Evolutionary conservation across 2,888 invertebrate species (phyloP).

Genomic region (Gasteruption jaculator): DNA sequence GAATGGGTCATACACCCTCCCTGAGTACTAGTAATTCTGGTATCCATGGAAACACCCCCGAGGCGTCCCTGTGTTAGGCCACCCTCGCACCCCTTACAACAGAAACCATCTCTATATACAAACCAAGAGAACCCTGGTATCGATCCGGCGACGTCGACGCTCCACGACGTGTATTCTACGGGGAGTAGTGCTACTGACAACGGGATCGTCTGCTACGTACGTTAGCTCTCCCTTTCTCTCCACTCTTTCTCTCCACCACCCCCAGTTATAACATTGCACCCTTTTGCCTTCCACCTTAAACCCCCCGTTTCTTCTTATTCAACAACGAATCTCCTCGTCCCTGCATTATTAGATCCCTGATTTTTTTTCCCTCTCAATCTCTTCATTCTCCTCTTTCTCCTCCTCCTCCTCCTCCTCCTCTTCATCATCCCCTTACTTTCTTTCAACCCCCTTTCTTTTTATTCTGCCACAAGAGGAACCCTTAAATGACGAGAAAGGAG

Average conservation of each 20-base stretch:
- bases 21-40: constrained; percentile 36
- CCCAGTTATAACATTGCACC: constrained; percentile 2
- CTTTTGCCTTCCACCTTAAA: constrained; percentile 5
- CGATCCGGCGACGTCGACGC: constrained; percentile 38
- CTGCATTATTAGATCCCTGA: constrained; percentile 13
- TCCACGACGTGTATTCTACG: constrained; percentile 37
- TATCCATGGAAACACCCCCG: constrained; percentile 46
- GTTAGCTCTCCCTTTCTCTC: constrained; percentile 15
- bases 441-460: constrained; percentile 15
- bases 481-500: no score
- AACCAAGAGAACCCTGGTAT: constrained; percentile 34
- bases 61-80: constrained; percentile 40
- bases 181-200: constrained; percentile 38
- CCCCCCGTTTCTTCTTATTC: constrained; percentile 9
- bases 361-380: constrained; percentile 6
- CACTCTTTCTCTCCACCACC: constrained; percentile 9
- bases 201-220: constrained; percentile 27
- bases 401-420: constrained; percentile 17
- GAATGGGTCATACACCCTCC: constrained; percentile 29
- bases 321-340: constrained; percentile 19
- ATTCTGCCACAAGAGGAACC: not conserved
- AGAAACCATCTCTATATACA: constrained; percentile 11
- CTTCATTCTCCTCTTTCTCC: constrained; percentile 14
- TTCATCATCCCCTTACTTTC: constrained; percentile 7
- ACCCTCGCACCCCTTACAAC: constrained; percentile 34